These are phyloP conservation scores for Melanotaenia trifasciata DNA, from an alignment of 2,797 vertebrate species.

Conservation along the genomic window DNA sequence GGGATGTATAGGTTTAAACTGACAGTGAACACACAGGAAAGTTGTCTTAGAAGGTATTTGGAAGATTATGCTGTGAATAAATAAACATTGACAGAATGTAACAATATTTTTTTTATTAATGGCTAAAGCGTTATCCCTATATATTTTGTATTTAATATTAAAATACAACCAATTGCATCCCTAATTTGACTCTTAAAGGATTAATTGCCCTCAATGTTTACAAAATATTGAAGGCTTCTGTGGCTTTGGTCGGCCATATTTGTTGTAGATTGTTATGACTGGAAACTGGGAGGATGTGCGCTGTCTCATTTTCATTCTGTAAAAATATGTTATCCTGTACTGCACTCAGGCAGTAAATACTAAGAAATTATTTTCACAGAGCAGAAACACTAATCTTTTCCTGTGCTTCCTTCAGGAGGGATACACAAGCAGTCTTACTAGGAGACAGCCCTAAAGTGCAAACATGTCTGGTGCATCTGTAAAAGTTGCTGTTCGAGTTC, in stretches of 20 bases:
- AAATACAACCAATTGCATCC: not conserved
- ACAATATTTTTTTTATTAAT: not conserved
- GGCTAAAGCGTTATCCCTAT: not conserved
- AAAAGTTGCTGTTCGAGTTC: constrained; percentile 96
- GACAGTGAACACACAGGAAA: constrained; percentile 8
- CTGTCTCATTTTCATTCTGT: constrained; percentile 30
- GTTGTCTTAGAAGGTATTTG: not conserved
- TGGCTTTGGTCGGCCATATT: constrained; percentile 65
- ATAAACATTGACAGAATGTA: not conserved
- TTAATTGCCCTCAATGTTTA: constrained; percentile 40
- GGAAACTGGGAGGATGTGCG: constrained; percentile 18
- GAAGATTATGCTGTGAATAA: not conserved
- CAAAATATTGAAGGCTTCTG: constrained; percentile 33
- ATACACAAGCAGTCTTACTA: constrained; percentile 49
- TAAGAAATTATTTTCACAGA: not conserved
- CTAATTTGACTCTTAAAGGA: constrained; percentile 12
- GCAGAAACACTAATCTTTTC: constrained; percentile 16
- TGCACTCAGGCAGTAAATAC: not conserved
- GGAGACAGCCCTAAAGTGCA: constrained; percentile 54
- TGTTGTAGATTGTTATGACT: constrained; percentile 53
- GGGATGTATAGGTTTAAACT: constrained; percentile 12
- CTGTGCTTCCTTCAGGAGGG: constrained; percentile 62
- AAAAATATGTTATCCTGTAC: not conserved
- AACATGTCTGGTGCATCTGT: constrained; percentile 98
- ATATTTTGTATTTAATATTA: not conserved